A percentile compares a stretch with the other conserved stretches of the same genome.
These are phyloP conservation scores for Amphibalanus amphitrite DNA, from an alignment of 1,140 invertebrate genomes.

Conservation along the genomic window DNA sequence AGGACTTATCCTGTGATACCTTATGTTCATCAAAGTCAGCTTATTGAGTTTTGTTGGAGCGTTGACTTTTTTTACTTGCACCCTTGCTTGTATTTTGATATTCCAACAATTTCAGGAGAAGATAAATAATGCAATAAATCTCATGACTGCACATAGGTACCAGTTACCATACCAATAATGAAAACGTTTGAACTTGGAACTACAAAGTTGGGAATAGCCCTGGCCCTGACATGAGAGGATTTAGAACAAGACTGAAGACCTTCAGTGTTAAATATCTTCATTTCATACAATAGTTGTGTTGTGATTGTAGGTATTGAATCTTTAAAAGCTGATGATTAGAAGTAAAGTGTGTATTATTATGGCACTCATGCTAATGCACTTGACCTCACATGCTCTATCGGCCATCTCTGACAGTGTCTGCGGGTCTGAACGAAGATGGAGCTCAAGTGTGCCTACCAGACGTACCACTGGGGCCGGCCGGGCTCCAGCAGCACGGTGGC, in stretches of 20 bases:
- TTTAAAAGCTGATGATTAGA: background rate
- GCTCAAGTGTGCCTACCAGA: slow-evolving; percentile 58
- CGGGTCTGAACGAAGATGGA: slow-evolving; percentile 36
- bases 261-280: background rate
- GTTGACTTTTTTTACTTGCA: too few relatives aligned
- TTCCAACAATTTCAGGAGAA: too few relatives aligned
- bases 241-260: background rate
- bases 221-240: background rate
- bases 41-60: too few relatives aligned
- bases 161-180: background rate
- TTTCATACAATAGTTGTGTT: background rate
- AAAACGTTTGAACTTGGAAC: background rate
- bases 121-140: background rate
- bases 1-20: too few relatives aligned
- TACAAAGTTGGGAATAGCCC: background rate
- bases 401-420: background rate
- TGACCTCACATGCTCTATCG: background rate
- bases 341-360: too few relatives aligned
- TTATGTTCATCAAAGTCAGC: too few relatives aligned
- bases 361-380: background rate
- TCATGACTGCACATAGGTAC: background rate
- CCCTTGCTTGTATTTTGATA: background rate
- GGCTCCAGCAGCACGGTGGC: slow-evolving; percentile 66
- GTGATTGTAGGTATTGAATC: background rate
- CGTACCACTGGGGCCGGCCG: slow-evolving; percentile 81